A percentile compares a stretch with the other conserved stretches of the same genome.
Evolutionary conservation across 2,797 vertebrate genomes (phyloP).

Genomic region (Salmo trutta): DNA sequence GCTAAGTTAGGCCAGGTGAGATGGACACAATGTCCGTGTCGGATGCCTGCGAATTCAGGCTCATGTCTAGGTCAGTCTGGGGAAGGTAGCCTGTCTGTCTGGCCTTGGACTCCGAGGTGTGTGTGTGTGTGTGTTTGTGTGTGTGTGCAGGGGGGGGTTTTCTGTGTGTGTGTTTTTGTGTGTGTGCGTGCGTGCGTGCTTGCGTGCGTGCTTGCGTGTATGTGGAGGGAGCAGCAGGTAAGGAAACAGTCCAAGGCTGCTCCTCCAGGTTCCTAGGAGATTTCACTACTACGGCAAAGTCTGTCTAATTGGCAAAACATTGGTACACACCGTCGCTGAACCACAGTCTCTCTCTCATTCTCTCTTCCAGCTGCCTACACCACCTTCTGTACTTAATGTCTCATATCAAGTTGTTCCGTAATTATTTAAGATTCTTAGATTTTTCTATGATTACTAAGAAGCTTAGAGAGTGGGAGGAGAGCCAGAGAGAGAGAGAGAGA

Average conservation of each 20-base stretch:
- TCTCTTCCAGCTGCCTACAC: not conserved
- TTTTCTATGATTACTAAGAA: not conserved
- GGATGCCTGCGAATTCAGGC: not conserved
- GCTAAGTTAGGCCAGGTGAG: not conserved
- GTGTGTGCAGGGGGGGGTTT: constrained; percentile 4
- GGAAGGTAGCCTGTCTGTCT: not conserved
- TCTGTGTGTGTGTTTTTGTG: not conserved
- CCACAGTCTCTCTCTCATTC: not conserved
- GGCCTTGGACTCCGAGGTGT: not conserved
- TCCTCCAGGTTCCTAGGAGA: no score
- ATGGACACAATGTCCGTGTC: not conserved
- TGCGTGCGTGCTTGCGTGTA: not conserved
- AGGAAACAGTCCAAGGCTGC: not conserved
- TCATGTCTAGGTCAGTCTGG: not conserved
- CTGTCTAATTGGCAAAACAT: not conserved
- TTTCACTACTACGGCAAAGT: not conserved
- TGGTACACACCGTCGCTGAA: no score
- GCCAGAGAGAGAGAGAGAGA: not conserved
- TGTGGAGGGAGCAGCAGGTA: not conserved
- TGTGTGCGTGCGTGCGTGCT: constrained; percentile 1
- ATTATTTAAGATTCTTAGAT: not conserved
- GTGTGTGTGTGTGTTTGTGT: constrained; percentile 11
- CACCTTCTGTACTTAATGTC: no score
- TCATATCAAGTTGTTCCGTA: not conserved
- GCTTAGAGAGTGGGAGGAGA: no score